Evolutionary conservation across 2,113 vertebrate species (phyloP).

Genomic region (Dromaius novaehollandiae): DNA sequence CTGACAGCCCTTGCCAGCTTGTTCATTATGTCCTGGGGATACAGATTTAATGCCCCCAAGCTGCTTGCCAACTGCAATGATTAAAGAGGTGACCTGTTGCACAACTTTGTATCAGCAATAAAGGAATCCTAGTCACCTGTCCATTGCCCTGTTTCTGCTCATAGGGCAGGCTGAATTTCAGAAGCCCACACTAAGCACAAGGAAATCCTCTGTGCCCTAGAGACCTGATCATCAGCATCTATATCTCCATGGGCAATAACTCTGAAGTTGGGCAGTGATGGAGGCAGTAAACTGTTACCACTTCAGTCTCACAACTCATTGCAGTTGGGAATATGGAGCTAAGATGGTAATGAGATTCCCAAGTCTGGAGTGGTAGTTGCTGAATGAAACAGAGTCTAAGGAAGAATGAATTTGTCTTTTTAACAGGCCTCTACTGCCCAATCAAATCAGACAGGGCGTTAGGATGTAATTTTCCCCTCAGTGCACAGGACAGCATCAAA

Average conservation of each 20-base stretch:
- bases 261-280: not conserved
- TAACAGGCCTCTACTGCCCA: too few relatives aligned
- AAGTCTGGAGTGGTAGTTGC: not conserved
- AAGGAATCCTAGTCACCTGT: not conserved
- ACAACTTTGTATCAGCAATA: not conserved
- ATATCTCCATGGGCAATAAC: not conserved
- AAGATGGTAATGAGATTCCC: not conserved
- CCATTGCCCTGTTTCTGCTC: not conserved
- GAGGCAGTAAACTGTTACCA: not conserved
- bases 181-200: rapidly evolving
- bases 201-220: rapidly evolving
- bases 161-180: not conserved
- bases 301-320: not conserved
- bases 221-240: not conserved
- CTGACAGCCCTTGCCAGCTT: not conserved
- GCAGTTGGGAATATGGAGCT: not conserved
- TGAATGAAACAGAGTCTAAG: not conserved
- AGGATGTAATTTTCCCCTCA: not conserved
- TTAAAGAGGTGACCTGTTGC: not conserved
- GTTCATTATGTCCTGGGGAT: not conserved
- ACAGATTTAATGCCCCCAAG: not conserved
- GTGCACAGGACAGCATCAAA: not conserved
- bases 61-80: not conserved
- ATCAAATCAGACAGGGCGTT: not conserved
- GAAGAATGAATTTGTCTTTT: not conserved